A percentile compares a stretch with the other conserved stretches of the same genome.
These are phyloP conservation scores for Doris montereyensis DNA, from an alignment of 2,888 invertebrate genomes.

Conservation along the genomic window DNA sequence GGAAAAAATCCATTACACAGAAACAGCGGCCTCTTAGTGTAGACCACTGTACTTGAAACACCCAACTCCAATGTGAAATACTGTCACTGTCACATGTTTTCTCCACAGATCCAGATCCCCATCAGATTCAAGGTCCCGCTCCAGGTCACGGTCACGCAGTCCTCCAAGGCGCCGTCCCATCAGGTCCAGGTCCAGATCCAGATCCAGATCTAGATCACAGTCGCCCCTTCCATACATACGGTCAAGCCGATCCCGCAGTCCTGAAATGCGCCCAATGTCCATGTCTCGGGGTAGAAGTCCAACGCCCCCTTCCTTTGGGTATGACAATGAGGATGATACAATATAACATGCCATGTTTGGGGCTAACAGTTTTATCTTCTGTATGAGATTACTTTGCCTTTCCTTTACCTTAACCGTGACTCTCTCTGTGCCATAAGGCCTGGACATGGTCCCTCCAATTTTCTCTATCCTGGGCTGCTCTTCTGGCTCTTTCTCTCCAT, in stretches of 20 bases:
- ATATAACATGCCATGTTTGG: too few relatives aligned
- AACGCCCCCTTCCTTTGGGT: constrained; percentile 77
- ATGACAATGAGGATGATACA: background rate
- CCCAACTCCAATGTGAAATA: background rate
- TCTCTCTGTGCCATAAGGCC: too few relatives aligned
- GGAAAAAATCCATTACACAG: too few relatives aligned
- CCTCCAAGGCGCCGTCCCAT: background rate
- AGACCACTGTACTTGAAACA: background rate
- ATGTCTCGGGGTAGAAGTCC: constrained; percentile 73
- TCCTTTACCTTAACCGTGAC: too few relatives aligned
- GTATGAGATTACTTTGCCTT: too few relatives aligned
- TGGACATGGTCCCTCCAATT: too few relatives aligned
- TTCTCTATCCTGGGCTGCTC: too few relatives aligned
- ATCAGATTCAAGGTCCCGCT: constrained; percentile 73
- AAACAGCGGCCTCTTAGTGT: background rate
- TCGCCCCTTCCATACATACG: constrained; percentile 62
- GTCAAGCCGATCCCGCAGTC: constrained; percentile 58
- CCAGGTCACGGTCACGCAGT: constrained; percentile 36
- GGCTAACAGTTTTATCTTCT: too few relatives aligned
- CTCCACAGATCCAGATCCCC: constrained; percentile 23
- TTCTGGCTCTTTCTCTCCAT: too few relatives aligned
- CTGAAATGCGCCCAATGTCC: constrained; percentile 38
- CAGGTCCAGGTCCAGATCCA: constrained; percentile 44
- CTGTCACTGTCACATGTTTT: background rate
- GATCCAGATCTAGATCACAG: constrained; percentile 65